These are phyloP conservation scores for Grus americana DNA, from an alignment of 2,113 vertebrate species.

Conservation along the genomic window DNA sequence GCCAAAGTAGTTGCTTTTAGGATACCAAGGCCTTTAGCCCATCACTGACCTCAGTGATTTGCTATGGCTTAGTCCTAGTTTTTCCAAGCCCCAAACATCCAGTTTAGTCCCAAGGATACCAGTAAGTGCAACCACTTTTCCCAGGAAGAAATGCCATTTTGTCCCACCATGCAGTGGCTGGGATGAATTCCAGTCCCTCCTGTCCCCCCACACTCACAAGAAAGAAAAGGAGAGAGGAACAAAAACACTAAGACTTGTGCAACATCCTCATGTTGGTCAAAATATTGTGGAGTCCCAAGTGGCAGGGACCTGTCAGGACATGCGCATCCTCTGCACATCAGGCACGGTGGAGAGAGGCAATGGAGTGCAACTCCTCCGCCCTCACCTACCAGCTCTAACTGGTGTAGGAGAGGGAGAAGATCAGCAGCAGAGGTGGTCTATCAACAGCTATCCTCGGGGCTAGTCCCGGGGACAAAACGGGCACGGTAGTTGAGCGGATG, in stretches of 20 bases:
- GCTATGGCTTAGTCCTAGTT: not conserved
- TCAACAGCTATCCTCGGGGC: not conserved
- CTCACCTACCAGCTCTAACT: not conserved
- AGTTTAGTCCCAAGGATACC: not conserved
- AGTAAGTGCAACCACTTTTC: not conserved
- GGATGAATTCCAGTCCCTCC: not conserved
- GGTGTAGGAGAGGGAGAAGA: not conserved
- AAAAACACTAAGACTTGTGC: not conserved
- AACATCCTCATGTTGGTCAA: not conserved
- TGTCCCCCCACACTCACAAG: not conserved
- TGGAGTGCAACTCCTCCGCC: fast-evolving
- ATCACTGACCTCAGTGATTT: not conserved
- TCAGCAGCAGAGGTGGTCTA: fast-evolving
- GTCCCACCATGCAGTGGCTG: fast-evolving
- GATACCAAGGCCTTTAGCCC: not conserved
- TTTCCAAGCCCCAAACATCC: not conserved
- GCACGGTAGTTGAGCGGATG: fast-evolving
- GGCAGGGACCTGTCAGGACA: not conserved
- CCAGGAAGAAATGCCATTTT: not conserved
- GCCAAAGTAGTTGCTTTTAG: not conserved
- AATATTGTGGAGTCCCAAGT: not conserved
- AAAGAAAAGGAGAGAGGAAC: not conserved
- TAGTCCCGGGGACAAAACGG: fast-evolving
- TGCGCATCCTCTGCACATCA: fast-evolving
- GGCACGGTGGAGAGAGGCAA: not conserved